phyloP scores from a whole-genome alignment of 2,888 invertebrate genomes.

The Epiblema foenella region DNA sequence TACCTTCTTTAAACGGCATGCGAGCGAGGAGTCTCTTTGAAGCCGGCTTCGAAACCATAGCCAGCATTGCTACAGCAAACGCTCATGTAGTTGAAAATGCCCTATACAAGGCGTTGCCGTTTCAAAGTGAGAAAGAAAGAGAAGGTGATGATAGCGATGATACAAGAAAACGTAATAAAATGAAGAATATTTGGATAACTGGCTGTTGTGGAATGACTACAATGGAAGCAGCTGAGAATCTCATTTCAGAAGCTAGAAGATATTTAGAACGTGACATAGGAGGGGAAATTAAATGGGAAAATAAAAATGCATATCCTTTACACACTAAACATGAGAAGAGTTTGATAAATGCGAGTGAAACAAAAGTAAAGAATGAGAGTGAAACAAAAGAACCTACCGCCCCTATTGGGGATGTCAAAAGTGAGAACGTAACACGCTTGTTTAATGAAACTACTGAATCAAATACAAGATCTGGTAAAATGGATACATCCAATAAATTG shows the following conservation, averaged over 20 bases:
- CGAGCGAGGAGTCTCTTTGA: conserved; percentile 93
- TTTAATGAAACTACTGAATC: background rate
- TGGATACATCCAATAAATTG: conserved; percentile 4
- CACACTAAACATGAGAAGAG: conserved; percentile 27
- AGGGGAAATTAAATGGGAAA: conserved; percentile 88
- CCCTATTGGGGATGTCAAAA: background rate
- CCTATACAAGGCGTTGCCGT: conserved; percentile 91
- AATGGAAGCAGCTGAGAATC: conserved; percentile 90
- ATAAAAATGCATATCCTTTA: conserved; percentile 49
- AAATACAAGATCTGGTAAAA: conserved; percentile 1
- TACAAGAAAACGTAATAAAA: conserved; percentile 87
- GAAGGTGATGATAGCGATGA: conserved; percentile 89
- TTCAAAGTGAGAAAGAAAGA: conserved; percentile 91
- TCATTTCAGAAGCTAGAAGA: conserved; percentile 91
- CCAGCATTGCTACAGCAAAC: conserved; percentile 91
- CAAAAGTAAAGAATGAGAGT: background rate
- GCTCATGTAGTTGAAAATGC: conserved; percentile 89
- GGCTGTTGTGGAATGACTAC: conserved; percentile 92
- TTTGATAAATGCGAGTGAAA: conserved; percentile 3
- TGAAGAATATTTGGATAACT: conserved; percentile 90
- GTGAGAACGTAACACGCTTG: background rate
- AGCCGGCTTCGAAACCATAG: conserved; percentile 90
- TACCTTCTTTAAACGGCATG: conserved; percentile 92
- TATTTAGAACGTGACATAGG: conserved; percentile 90
- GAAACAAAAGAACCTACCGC: background rate